Evolutionary conservation across 2,797 vertebrate species (phyloP).

Genomic region (Darevskia mixta): DNA sequence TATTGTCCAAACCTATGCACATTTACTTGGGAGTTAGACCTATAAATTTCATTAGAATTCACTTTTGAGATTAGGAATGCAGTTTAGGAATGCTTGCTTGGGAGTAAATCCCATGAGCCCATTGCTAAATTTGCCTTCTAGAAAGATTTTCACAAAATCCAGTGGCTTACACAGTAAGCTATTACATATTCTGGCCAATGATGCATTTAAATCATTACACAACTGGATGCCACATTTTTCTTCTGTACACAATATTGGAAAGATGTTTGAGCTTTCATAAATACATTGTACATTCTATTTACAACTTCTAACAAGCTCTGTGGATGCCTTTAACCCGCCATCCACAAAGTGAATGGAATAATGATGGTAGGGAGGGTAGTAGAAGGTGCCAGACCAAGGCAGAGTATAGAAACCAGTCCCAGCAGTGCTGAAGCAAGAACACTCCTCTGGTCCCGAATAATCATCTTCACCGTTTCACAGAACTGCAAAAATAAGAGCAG

Average conservation of each 20-base stretch:
- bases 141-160: conserved; percentile 70
- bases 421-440: conserved; percentile 85
- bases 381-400: conserved; percentile 82
- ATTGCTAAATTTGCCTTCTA: conserved; percentile 48
- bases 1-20: neutral
- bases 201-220: conserved; percentile 58
- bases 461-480: conserved; percentile 90
- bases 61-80: neutral
- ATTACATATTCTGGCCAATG: conserved; percentile 55
- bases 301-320: conserved; percentile 9
- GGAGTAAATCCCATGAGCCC: neutral
- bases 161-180: conserved; percentile 80
- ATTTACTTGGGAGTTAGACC: neutral
- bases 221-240: conserved; percentile 59
- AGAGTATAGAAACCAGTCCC: conserved; percentile 81
- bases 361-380: conserved; percentile 84
- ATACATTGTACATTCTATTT: conserved; percentile 73
- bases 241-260: conserved; percentile 29
- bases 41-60: neutral
- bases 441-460: conserved; percentile 90
- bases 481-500: conserved; percentile 81
- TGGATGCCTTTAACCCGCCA: conserved; percentile 86
- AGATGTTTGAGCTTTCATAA: conserved; percentile 70
- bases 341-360: conserved; percentile 93
- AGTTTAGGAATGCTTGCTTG: neutral